phyloP scores from a whole-genome alignment of 2,888 invertebrate genomes.

The Boloria euphrosyne region DNA sequence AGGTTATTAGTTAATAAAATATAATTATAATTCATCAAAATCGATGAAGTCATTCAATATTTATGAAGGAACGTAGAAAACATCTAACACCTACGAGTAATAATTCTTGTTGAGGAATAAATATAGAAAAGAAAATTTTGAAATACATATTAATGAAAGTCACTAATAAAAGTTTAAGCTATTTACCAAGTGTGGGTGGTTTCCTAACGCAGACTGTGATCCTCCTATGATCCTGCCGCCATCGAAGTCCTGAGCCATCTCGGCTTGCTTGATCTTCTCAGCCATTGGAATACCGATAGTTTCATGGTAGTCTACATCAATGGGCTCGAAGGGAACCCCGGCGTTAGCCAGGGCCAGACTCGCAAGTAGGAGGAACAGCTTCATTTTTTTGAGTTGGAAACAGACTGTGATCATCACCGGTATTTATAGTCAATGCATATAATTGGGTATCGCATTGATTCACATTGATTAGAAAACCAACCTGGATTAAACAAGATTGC shows the following conservation, averaged over 20 bases:
- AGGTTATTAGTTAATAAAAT: no score
- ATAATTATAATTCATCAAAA: no score
- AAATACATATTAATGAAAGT: background rate
- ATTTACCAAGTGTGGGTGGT: slow-evolving; percentile 43
- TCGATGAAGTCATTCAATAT: no score
- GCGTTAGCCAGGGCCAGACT: slow-evolving; percentile 10
- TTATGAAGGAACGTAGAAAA: no score
- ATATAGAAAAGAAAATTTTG: slow-evolving; percentile 53
- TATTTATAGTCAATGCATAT: no score
- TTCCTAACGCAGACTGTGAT: slow-evolving; percentile 41
- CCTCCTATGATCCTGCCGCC: slow-evolving; percentile 50
- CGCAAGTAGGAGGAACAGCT: no score
- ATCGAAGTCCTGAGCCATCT: slow-evolving; percentile 47
- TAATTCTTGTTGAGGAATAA: slow-evolving; percentile 42
- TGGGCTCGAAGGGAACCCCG: slow-evolving; percentile 32
- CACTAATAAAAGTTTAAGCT: background rate
- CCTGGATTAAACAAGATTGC: no score
- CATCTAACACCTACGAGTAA: background rate
- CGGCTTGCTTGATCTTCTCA: slow-evolving; percentile 44
- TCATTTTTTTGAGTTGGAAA: no score
- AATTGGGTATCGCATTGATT: no score
- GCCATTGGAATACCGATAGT: slow-evolving; percentile 47
- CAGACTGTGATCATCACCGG: no score
- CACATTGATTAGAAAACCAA: no score
- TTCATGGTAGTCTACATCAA: slow-evolving; percentile 46